These are phyloP conservation scores for Heterodera carotae DNA, from an alignment of 1,140 invertebrate species.

Conservation along the genomic window DNA sequence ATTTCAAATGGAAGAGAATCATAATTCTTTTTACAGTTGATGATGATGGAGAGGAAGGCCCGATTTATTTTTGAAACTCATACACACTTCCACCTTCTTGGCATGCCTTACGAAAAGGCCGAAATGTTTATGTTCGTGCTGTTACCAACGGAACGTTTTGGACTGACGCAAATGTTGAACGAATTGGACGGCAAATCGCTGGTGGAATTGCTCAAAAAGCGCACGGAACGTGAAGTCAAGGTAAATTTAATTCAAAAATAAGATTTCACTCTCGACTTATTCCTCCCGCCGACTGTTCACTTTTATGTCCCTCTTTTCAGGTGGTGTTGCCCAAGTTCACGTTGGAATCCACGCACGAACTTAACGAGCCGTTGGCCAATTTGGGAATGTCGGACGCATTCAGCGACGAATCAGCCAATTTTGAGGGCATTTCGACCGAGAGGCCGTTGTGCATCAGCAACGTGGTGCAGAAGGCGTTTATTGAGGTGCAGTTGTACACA, in stretches of 20 bases:
- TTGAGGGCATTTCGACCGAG: conserved; percentile 28
- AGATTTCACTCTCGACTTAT: too few species aligned
- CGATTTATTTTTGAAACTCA: not conserved
- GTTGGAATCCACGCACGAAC: conserved; percentile 33
- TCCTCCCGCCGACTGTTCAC: too few species aligned
- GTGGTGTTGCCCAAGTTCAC: conserved; percentile 31
- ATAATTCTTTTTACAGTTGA: not conserved
- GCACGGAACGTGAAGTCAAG: conserved; percentile 16
- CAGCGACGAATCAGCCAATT: conserved; percentile 25
- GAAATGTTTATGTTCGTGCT: too few species aligned
- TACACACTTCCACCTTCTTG: conserved; percentile 21
- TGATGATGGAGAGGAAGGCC: not conserved
- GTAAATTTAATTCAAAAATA: conserved; percentile 29
- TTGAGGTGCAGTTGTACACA: too few species aligned
- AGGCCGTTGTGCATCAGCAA: too few species aligned
- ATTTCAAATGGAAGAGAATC: too few species aligned
- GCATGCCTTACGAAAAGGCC: conserved; percentile 28
- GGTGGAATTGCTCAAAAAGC: too few species aligned
- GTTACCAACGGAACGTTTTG: conserved; percentile 34
- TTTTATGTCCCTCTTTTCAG: conserved; percentile 15
- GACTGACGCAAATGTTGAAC: conserved; percentile 21
- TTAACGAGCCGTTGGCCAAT: too few species aligned
- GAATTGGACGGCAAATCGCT: too few species aligned
- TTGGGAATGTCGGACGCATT: too few species aligned
- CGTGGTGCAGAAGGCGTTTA: too few species aligned